phyloP scores from a whole-genome alignment of 1,140 invertebrate genomes.

The Diorhabda carinulata region DNA sequence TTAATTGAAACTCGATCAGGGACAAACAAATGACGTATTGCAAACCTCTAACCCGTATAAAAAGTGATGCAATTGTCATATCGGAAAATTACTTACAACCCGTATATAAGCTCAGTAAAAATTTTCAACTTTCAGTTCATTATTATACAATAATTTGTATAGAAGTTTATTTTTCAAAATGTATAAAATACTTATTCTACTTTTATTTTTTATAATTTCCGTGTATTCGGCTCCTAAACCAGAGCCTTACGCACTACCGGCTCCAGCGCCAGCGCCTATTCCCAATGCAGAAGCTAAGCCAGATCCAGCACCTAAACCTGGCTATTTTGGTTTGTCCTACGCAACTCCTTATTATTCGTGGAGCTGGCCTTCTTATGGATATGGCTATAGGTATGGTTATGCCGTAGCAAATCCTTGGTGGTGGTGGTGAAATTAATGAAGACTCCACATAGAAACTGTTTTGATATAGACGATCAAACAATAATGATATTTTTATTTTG shows the following conservation, averaged over 20 bases:
- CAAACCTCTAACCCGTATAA: constrained; percentile 1
- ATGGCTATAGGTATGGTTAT: neutral
- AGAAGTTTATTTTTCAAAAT: neutral
- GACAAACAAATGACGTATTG: neutral
- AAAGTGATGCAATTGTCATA: neutral
- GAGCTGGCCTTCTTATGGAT: neutral
- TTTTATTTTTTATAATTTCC: neutral
- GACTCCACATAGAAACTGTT: neutral
- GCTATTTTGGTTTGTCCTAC: neutral
- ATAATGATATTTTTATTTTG: no score
- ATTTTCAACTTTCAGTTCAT: no score
- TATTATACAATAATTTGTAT: no score
- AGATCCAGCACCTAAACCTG: neutral
- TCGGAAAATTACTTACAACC: neutral
- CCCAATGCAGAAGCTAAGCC: neutral
- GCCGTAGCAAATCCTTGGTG: neutral
- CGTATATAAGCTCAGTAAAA: neutral
- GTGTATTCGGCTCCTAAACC: neutral
- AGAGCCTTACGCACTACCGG: neutral
- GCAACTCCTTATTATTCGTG: neutral
- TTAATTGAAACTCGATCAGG: neutral
- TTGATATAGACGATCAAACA: no score
- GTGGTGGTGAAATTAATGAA: neutral
- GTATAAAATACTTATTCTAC: neutral
- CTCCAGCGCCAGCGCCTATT: neutral